Evolutionary conservation across 2,797 vertebrate genomes (phyloP).

Genomic region (Mionectes olivaceus): DNA sequence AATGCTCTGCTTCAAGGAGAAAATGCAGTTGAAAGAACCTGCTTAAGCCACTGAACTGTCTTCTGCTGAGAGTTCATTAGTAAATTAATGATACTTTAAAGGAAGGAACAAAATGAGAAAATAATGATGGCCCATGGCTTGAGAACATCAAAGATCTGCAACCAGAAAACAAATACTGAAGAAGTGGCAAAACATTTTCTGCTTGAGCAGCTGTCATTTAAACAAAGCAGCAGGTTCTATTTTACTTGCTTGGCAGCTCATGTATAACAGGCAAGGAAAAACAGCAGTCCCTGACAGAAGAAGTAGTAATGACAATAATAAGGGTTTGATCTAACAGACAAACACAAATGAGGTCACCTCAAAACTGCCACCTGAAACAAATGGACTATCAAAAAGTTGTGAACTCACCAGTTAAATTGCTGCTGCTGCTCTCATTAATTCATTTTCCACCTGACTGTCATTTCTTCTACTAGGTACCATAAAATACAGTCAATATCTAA

Average conservation of each 20-base stretch:
- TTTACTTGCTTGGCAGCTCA: conserved; percentile 1
- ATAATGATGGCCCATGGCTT: neutral
- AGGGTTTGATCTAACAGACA: neutral
- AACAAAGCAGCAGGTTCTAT: neutral
- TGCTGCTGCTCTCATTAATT: neutral
- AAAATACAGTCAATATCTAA: neutral
- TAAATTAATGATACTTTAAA: neutral
- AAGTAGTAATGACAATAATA: neutral
- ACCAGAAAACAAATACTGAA: neutral
- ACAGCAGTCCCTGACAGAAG: neutral
- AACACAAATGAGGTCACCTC: neutral
- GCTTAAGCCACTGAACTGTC: neutral
- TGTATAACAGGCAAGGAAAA: neutral
- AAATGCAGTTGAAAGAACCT: neutral
- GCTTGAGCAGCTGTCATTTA: neutral
- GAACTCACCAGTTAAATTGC: neutral
- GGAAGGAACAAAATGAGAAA: neutral
- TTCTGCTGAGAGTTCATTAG: neutral
- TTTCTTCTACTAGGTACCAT: neutral
- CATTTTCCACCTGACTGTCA: neutral
- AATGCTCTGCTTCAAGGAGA: neutral
- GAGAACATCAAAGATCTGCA: neutral
- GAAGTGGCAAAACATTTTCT: neutral
- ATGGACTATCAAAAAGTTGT: neutral
- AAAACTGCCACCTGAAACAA: conserved; percentile 2